phyloP scores from a whole-genome alignment of 2,113 vertebrate species.

The Pitta sordida region DNA sequence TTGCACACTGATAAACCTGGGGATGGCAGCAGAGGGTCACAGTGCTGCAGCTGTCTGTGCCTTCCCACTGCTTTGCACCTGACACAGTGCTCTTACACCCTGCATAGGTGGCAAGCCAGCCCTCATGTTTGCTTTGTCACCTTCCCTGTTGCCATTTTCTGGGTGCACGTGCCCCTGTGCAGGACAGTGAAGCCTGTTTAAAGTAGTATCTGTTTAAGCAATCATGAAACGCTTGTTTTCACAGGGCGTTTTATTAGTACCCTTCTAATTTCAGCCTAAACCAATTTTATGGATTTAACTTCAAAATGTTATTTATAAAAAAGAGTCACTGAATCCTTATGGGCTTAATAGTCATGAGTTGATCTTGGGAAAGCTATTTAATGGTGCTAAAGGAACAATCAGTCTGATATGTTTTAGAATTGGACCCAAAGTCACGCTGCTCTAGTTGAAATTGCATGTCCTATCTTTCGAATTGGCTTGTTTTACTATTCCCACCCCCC shows the following conservation, averaged over 20 bases:
- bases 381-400: not conserved
- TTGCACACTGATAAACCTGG: not conserved
- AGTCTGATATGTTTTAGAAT: not conserved
- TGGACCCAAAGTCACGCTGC: not conserved
- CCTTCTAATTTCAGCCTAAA: not conserved
- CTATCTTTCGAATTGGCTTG: not conserved
- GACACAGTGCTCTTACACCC: not conserved
- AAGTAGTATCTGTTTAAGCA: not conserved
- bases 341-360: not conserved
- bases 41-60: not conserved
- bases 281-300: not conserved
- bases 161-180: not conserved
- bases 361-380: not conserved
- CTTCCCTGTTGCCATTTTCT: not conserved
- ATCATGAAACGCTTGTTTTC: not conserved
- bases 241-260: not conserved
- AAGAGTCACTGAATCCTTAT: not conserved
- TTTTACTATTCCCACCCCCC: not conserved
- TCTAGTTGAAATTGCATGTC: not conserved
- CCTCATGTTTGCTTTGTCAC: not conserved
- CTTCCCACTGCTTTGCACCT: not conserved
- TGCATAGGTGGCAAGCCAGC: not conserved
- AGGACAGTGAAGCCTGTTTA: not conserved
- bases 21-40: not conserved
- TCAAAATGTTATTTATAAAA: slow-evolving; percentile 13